Base-by-base conservation (phyloP, 2,797 vertebrate species). In the Acanthurus lineatus region DNA sequence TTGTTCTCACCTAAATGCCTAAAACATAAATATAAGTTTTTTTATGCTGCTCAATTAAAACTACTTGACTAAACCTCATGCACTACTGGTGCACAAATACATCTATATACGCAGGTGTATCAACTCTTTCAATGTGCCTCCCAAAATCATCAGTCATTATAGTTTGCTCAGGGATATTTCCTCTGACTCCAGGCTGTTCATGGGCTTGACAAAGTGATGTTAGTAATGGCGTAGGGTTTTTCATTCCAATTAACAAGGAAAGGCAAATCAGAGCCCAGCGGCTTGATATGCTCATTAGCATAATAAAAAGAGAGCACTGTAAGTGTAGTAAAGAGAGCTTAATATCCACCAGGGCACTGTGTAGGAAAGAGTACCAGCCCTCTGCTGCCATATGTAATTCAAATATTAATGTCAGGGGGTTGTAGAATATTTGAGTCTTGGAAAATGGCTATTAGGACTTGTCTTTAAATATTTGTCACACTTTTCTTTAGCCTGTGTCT, bases 241-340 rank as follows among this genome's bases (percentile, higher is more conserved):
- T 86, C 53, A 72, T 77, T 72, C 71, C 81, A 90, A 81, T 92
- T 91, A 90, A 86, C 56, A 78, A 75, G 76, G 66, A 86, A 69
- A 70, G 76, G 57, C 76, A 81, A 87, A 81, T 85, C 59, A 52
- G 77, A 65, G 62, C 84, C 84, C 72, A 79, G 72, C 88, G 84
- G 74, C 83, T 81, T 81, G 73, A 76, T 86, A 73, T 69, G 49
- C 70, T 68, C 54, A 90, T 93, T 92, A 88, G 67, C 87, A 89
- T 89, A 83, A 90, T 81, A 87, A 85, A 82, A 86, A 79, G 76
- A 84, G 84, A 88, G 64, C 73, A 35, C 60, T 85, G 73, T 87
- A 89, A 86, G 25, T 80, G 69, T 42, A 63, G 79, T 82, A 89
- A 85, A 84, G 79, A 84, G 68, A 72, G 85, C 86, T 86, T 87